Evolutionary conservation across 1,140 invertebrate species (phyloP), one percentile per base, ranked within the genome.

Genomic region (Drosophila kikkawai): DNA sequence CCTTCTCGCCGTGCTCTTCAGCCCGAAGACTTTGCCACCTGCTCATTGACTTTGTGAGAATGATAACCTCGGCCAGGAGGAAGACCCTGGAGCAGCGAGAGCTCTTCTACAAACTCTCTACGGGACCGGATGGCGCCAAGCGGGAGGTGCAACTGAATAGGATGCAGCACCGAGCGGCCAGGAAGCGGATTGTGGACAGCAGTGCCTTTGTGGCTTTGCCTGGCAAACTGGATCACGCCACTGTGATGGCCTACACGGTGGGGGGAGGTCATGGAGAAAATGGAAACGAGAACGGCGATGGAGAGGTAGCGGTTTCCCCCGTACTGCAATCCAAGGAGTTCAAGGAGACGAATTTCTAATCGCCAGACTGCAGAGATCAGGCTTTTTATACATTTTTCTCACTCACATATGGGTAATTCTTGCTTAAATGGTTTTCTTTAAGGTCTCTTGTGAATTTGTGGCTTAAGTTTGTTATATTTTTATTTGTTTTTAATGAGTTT

Each of bases 181-280:
- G 92, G 11, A 93, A 93, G 50, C 79, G 92, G 0, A 68, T 92
- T 34, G 90, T 93, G 1, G 92, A 93, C 55, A 92, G 92, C 68
- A 85, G 79, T 32, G 77, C 84, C 13, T 95, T 95, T 58, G 93
- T 95, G 90, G 95, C 85, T 0, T 50, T 98, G 69, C 97, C 98
- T 3, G 98, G 98, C n/a, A 98, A 99, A 93, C 93, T 98, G 61
- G 98, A 98, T 93, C 98, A 98, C 93, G 98, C 98, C 19, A 97
- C 97, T 9, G 95, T 98, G 19, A 96, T 97, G 47, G 97, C 97
- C 1, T 97, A 96, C 83, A 95, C 96, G 78, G 96, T 97, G 22
- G 96, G 95, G 7, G 79, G 80, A 19, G 64, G 57, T 48, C 55
- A 39, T 12, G 51, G 34, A 1, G 53, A 45, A n/a, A 67, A 50